These are phyloP conservation scores for Scomber japonicus DNA, from an alignment of 2,113 vertebrate species.

Conservation along the genomic window DNA sequence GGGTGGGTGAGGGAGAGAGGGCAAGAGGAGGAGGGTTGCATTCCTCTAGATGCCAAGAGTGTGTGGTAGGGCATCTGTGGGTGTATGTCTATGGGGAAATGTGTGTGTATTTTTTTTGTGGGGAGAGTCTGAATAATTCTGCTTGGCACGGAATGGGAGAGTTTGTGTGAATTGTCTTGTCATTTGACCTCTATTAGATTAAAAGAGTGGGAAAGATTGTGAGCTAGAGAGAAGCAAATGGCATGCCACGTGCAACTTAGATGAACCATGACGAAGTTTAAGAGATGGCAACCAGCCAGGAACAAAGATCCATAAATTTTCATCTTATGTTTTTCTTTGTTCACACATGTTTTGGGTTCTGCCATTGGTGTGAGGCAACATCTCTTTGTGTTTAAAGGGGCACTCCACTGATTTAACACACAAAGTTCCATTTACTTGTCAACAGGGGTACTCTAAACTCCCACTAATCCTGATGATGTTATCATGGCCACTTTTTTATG, in stretches of 20 bases:
- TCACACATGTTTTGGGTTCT: background rate
- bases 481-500: no score
- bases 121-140: background rate
- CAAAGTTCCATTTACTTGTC: background rate
- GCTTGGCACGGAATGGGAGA: conserved; percentile 36
- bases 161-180: background rate
- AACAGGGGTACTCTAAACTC: background rate
- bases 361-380: background rate
- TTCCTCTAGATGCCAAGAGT: conserved; percentile 60
- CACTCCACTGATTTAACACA: background rate
- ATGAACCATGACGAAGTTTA: no score
- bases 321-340: background rate
- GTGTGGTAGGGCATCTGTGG: conserved; percentile 20
- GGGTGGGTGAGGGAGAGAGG: conserved; percentile 49
- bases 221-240: background rate
- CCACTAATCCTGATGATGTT: no score
- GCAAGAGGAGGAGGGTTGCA: conserved; percentile 34
- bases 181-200: background rate
- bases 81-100: conserved; percentile 18
- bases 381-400: background rate
- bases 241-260: no score
- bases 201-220: background rate
- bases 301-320: background rate
- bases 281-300: background rate
- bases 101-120: background rate